A percentile compares a stretch with the other conserved stretches of the same genome.
Evolutionary conservation across 2,888 invertebrate genomes (phyloP).

Genomic region (Lamellibrachia satsuma): DNA sequence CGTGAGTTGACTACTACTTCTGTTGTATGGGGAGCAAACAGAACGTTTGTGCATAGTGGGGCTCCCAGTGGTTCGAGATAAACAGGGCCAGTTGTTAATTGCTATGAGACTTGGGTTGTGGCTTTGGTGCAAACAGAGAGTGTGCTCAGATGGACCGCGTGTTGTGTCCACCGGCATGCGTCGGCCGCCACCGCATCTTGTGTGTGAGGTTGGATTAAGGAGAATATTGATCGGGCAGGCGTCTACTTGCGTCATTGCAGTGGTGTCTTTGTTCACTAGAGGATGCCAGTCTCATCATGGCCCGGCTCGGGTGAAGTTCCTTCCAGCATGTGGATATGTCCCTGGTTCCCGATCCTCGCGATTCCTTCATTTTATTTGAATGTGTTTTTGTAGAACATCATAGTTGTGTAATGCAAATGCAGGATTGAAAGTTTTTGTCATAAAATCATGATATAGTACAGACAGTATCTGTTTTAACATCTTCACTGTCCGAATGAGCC

Average conservation of each 20-base stretch:
- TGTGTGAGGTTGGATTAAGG: not conserved
- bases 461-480: too few relatives aligned
- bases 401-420: too few relatives aligned
- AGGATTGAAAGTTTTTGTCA: too few relatives aligned
- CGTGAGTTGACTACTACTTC: too few relatives aligned
- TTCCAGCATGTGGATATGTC: not conserved
- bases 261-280: not conserved
- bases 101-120: not conserved
- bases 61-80: not conserved
- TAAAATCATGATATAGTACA: too few relatives aligned
- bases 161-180: not conserved
- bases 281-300: not conserved
- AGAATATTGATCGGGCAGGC: not conserved
- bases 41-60: not conserved
- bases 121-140: not conserved
- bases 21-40: too few relatives aligned
- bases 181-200: not conserved
- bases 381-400: not conserved
- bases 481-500: too few relatives aligned
- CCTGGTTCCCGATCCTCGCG: not conserved
- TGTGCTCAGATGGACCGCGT: not conserved
- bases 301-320: not conserved
- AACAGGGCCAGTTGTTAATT: not conserved
- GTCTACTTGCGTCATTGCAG: slow-evolving; percentile 17
- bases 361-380: not conserved